These are phyloP conservation scores for Andrena dorsata DNA, from an alignment of 2,888 invertebrate species.

Conservation along the genomic window DNA sequence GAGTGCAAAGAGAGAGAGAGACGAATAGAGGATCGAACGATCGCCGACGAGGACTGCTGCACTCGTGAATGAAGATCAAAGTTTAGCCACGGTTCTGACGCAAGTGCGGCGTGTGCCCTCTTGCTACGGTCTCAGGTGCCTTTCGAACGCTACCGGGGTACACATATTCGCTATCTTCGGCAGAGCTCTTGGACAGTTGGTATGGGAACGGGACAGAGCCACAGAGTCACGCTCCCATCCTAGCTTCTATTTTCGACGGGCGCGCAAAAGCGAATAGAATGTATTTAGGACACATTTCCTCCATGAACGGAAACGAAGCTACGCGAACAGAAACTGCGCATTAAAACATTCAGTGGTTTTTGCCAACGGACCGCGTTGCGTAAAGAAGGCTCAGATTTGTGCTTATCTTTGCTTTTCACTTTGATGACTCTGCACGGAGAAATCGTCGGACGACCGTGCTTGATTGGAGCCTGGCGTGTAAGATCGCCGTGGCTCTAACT, in stretches of 20 bases:
- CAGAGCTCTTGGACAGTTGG: background rate
- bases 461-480: no score
- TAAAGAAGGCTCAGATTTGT: no score
- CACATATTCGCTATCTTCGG: background rate
- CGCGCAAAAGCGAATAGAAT: no score
- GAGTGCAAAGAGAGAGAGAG: slow-evolving; percentile 34
- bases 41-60: slow-evolving; percentile 21
- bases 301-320: no score
- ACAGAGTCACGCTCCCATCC: background rate
- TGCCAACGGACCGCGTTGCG: no score
- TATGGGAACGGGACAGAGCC: background rate
- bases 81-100: slow-evolving; percentile 47
- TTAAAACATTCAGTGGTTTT: no score
- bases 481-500: no score
- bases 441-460: no score
- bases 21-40: background rate
- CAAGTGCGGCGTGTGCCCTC: slow-evolving; percentile 14
- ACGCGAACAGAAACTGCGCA: no score
- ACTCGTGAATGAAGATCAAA: slow-evolving; percentile 67
- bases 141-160: background rate
- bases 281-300: no score
- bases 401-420: no score
- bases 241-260: background rate
- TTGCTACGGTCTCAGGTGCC: background rate
- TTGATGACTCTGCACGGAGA: no score